These are phyloP conservation scores for Phalera bucephala DNA, from an alignment of 2,888 invertebrate species.

Conservation along the genomic window DNA sequence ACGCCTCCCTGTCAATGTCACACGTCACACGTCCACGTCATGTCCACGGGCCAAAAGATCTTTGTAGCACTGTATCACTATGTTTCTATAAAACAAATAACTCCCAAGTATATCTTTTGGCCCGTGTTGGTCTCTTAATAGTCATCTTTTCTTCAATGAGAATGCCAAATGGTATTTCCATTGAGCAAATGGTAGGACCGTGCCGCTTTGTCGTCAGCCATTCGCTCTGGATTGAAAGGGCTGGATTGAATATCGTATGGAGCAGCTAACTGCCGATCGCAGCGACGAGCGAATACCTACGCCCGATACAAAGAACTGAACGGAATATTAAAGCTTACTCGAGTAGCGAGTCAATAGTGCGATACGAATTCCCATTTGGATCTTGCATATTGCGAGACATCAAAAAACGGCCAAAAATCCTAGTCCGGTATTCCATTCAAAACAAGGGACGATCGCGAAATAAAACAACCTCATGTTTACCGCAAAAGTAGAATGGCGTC, in stretches of 20 bases:
- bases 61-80: no score
- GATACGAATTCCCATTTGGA: constrained; percentile 22
- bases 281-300: constrained; percentile 50
- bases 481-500: no score
- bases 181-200: constrained; percentile 55
- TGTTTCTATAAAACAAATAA: no score
- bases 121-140: no score
- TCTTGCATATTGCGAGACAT: constrained; percentile 8
- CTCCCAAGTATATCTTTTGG: no score
- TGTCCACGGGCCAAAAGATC: no score
- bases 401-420: neutral
- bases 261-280: constrained; percentile 56
- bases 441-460: no score
- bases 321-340: constrained; percentile 47
- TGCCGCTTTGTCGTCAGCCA: constrained; percentile 58
- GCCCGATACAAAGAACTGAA: constrained; percentile 55
- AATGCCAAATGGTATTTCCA: constrained; percentile 62
- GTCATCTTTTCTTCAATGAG: constrained; percentile 42
- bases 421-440: no score
- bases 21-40: no score
- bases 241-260: constrained; percentile 59
- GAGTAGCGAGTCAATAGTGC: constrained; percentile 31
- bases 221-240: constrained; percentile 57
- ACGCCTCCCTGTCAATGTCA: no score
- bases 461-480: no score